A percentile compares a stretch with the other conserved stretches of the same genome.
Conservation (phyloP, 2,888 invertebrate species). For the Lampropteryx suffumata region DNA sequence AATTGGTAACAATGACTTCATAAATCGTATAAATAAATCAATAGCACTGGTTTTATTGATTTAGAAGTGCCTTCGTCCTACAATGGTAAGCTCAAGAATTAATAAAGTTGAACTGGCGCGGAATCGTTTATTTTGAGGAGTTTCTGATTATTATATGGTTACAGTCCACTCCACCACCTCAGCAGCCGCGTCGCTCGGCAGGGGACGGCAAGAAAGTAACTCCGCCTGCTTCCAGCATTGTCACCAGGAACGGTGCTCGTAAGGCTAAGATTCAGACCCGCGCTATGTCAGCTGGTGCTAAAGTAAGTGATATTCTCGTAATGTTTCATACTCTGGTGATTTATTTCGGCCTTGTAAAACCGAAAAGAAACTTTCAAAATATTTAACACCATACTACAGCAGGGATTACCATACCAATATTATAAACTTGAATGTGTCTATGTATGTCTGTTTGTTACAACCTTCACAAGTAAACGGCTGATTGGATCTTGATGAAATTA, state of each 20-base stretch:
- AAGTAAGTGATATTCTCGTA: conserved; percentile 47
- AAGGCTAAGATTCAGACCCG: conserved; percentile 86
- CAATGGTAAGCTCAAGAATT: conserved; percentile 15
- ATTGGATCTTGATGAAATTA: too few relatives aligned
- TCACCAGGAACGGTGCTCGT: conserved; percentile 84
- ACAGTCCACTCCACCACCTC: conserved; percentile 64
- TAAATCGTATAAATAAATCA: neutral
- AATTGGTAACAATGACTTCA: conserved; percentile 7
- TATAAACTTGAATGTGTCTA: too few relatives aligned
- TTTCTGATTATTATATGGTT: conserved; percentile 24
- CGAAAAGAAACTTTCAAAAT: too few relatives aligned
- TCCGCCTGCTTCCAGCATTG: conserved; percentile 71
- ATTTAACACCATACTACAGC: too few relatives aligned
- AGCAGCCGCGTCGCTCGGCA: conserved; percentile 55
- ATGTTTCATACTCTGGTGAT: neutral
- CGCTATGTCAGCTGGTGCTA: conserved; percentile 80
- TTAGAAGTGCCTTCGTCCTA: neutral
- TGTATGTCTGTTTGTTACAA: too few relatives aligned
- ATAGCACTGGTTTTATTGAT: neutral
- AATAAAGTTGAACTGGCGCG: neutral
- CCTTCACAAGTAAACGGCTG: too few relatives aligned
- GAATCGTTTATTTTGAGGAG: neutral
- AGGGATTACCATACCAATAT: too few relatives aligned
- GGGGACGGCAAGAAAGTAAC: conserved; percentile 62
- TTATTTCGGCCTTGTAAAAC: neutral